Evolutionary conservation across 2,797 vertebrate genomes (phyloP).

Genomic region (Brotula barbata): DNA sequence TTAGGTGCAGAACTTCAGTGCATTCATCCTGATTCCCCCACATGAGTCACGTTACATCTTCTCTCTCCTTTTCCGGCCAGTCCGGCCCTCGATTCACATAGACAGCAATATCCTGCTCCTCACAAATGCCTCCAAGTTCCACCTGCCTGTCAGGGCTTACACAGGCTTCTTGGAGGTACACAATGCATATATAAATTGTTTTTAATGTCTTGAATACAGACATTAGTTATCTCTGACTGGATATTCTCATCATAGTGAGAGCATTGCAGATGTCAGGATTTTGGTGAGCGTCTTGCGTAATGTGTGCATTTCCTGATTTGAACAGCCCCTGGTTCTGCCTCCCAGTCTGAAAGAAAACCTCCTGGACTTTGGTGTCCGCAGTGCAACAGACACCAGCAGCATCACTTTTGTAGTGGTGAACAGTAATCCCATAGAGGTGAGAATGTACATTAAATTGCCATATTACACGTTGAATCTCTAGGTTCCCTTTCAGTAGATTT

Average conservation of each 20-base stretch:
- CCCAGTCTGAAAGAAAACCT: conserved; percentile 88
- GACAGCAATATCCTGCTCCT: conserved; percentile 97
- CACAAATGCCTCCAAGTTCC: conserved; percentile 98
- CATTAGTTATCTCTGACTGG: neutral
- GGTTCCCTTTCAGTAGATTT: too few species aligned
- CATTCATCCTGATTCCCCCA: conserved; percentile 88
- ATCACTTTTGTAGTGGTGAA: conserved; percentile 93
- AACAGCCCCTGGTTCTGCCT: conserved; percentile 89
- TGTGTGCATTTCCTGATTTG: conserved; percentile 7
- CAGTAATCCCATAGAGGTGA: conserved; percentile 98
- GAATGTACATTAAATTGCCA: conserved; percentile 5
- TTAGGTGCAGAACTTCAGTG: conserved; percentile 95
- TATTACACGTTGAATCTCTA: neutral
- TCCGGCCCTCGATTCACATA: conserved; percentile 91
- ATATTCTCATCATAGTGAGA: neutral
- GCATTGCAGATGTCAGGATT: neutral
- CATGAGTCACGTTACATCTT: conserved; percentile 93
- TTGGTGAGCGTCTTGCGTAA: conserved; percentile 6
- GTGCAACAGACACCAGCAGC: conserved; percentile 90
- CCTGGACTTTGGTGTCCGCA: conserved; percentile 94
- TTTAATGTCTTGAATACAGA: neutral
- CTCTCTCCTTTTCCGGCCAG: conserved; percentile 91
- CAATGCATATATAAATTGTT: neutral
- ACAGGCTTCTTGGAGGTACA: conserved; percentile 96
- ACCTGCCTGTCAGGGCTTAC: conserved; percentile 94